Conservation (phyloP, 2,797 vertebrate species). For the Botia almorhae region DNA sequence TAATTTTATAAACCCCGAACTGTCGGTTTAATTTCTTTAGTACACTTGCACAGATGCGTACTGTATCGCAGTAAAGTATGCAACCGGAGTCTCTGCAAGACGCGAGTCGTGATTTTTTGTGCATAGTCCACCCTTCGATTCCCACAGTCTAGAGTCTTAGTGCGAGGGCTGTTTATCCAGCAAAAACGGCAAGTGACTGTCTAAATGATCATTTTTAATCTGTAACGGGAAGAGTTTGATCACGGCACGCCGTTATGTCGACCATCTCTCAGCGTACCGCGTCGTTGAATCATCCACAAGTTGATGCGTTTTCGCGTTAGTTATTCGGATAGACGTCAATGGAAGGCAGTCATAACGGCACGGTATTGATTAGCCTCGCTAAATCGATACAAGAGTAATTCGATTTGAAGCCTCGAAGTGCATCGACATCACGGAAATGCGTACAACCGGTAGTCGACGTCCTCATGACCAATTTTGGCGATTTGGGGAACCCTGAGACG, state of each 20-base stretch:
- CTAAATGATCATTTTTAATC: neutral
- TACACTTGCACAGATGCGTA: neutral
- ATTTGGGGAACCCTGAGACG: conserved; percentile 50
- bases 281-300: neutral
- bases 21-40: neutral
- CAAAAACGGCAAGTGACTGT: neutral
- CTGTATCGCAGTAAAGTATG: neutral
- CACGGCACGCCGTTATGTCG: neutral
- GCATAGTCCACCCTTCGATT: neutral
- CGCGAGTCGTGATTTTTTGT: conserved; percentile 16
- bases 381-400: conserved; percentile 3
- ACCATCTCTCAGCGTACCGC: neutral
- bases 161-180: neutral
- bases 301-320: conserved; percentile 4
- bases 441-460: conserved; percentile 51
- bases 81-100: neutral
- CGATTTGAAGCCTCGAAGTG: neutral
- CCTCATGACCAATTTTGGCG: conserved; percentile 51
- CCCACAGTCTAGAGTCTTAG: neutral
- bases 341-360: neutral
- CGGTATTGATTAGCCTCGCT: neutral
- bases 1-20: neutral
- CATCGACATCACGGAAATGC: neutral
- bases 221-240: neutral
- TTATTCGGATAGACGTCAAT: conserved; percentile 29